Evolutionary conservation across 1,140 invertebrate genomes (phyloP).

Genomic region (Nymphalis io): DNA sequence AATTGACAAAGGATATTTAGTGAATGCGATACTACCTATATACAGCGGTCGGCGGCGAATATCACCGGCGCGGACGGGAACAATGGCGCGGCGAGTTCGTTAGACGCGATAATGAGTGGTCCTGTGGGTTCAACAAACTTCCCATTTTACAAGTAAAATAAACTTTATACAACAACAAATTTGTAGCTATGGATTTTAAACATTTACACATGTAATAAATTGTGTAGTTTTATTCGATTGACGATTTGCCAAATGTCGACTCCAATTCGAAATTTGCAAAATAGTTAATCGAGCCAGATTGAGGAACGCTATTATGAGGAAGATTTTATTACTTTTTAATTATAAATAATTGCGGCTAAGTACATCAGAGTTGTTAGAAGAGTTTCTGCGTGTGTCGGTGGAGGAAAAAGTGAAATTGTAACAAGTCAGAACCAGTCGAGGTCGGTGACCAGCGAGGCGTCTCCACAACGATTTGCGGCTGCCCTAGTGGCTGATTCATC

Average conservation of each 20-base stretch:
- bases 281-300: slow-evolving; percentile 16
- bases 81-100: slow-evolving; percentile 74
- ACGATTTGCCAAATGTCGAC: slow-evolving; percentile 47
- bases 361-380: slow-evolving; percentile 25
- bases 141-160: slow-evolving; percentile 70
- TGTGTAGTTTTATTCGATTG: slow-evolving; percentile 45
- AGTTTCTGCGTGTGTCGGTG: slow-evolving; percentile 40
- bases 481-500: slow-evolving; percentile 65
- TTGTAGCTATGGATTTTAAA: slow-evolving; percentile 54
- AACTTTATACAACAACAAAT: slow-evolving; percentile 62
- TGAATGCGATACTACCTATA: slow-evolving; percentile 33
- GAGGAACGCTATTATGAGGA: slow-evolving; percentile 8
- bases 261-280: slow-evolving; percentile 36
- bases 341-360: slow-evolving; percentile 31
- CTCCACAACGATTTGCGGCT: slow-evolving; percentile 60
- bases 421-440: slow-evolving; percentile 75
- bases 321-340: slow-evolving; percentile 27
- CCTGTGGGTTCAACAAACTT: slow-evolving; percentile 77
- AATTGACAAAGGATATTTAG: slow-evolving; percentile 30
- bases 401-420: slow-evolving; percentile 77
- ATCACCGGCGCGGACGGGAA: slow-evolving; percentile 55
- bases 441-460: slow-evolving; percentile 70
- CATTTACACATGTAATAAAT: slow-evolving; percentile 42
- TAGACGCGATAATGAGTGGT: slow-evolving; percentile 75
- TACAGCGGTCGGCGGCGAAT: slow-evolving; percentile 48